Evolutionary conservation across 2,888 invertebrate species (phyloP).

Genomic region (Tuberolachnus salignus): DNA sequence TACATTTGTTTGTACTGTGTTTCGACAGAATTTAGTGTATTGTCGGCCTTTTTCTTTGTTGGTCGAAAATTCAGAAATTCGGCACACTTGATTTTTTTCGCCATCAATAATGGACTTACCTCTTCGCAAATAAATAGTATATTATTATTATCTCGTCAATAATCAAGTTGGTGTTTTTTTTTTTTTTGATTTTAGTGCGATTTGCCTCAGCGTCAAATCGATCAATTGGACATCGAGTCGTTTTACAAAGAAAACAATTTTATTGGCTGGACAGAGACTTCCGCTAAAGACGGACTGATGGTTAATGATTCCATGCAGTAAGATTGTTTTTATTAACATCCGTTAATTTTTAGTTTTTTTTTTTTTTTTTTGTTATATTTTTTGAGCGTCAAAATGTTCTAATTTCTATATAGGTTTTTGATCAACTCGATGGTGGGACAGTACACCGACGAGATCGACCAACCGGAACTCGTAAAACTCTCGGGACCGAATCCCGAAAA

Average conservation of each 20-base stretch:
- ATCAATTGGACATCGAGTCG: conserved; percentile 66
- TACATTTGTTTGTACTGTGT: no score
- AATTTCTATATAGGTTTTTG: conserved; percentile 30
- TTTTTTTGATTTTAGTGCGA: conserved; percentile 65
- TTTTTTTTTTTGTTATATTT: no score
- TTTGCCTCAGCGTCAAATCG: conserved; percentile 65
- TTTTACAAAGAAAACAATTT: conserved; percentile 67
- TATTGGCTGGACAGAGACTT: conserved; percentile 68
- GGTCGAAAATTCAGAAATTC: no score
- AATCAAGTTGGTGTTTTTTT: no score
- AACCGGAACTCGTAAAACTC: conserved; percentile 42
- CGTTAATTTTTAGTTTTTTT: not conserved
- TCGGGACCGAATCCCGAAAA: conserved; percentile 8
- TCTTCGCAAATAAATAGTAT: no score
- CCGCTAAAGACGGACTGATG: conserved; percentile 69
- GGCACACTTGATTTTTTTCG: no score
- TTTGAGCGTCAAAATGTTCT: not conserved
- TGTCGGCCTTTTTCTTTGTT: no score
- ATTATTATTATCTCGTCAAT: no score
- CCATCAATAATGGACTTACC: no score
- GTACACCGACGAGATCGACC: conserved; percentile 34
- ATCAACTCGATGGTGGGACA: conserved; percentile 51
- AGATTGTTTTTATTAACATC: conserved; percentile 39
- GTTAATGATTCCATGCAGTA: conserved; percentile 67
- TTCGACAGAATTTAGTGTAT: no score